phyloP scores from a whole-genome alignment of 2,797 vertebrate species.

The Sylvilagus floridanus region DNA sequence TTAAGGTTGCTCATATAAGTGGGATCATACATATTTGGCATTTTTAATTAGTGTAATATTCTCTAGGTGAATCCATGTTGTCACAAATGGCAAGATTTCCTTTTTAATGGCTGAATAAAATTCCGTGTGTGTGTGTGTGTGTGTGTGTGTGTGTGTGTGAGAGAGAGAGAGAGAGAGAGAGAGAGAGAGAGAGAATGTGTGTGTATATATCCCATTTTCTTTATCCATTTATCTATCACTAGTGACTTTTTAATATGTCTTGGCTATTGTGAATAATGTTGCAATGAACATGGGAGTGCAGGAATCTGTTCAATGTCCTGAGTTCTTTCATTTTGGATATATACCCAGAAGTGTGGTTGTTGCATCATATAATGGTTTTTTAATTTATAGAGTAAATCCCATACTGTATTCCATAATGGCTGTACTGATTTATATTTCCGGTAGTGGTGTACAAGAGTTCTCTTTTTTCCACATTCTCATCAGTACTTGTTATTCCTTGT shows the following conservation, averaged over 20 bases:
- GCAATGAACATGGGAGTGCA: background rate
- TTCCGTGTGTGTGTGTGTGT: too few relatives aligned
- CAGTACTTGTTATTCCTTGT: background rate
- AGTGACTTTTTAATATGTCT: background rate
- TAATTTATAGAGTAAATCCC: background rate
- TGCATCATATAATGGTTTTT: background rate
- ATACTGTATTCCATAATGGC: background rate
- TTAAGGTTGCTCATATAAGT: background rate
- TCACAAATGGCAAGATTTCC: too few relatives aligned
- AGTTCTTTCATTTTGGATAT: background rate
- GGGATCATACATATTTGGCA: background rate
- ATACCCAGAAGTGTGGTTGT: background rate
- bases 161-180: too few relatives aligned
- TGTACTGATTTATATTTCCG: background rate
- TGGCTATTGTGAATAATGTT: background rate
- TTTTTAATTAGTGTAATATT: background rate
- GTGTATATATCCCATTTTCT: background rate
- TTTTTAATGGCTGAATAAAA: too few relatives aligned
- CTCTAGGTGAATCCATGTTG: background rate
- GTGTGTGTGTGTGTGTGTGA: too few relatives aligned
- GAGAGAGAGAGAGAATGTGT: background rate
- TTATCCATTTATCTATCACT: background rate
- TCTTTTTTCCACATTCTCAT: background rate
- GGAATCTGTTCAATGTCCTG: background rate
- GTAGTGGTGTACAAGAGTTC: background rate